Conservation (phyloP, 2,888 invertebrate genomes). For the Drosophila buzzatii region DNA sequence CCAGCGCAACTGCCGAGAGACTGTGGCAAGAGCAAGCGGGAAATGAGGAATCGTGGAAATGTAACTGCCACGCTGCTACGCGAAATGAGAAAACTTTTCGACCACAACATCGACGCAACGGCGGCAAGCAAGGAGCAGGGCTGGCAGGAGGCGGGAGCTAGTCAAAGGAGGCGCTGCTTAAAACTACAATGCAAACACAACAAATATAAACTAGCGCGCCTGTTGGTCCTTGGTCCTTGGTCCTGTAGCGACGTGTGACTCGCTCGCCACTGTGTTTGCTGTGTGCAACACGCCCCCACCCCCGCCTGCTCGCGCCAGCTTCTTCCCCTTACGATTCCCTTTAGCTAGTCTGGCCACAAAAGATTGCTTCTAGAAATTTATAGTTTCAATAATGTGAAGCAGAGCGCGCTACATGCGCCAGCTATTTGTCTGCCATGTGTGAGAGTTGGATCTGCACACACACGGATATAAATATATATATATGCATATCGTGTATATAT, state of each 20-base stretch:
- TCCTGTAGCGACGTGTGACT: slow-evolving; percentile 15
- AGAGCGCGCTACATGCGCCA: slow-evolving; percentile 59
- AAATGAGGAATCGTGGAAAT: slow-evolving; percentile 17
- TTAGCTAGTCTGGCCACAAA: slow-evolving; percentile 75
- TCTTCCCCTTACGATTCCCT: no score
- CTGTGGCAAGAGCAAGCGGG: background rate
- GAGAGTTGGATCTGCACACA: slow-evolving; percentile 16
- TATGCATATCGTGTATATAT: slow-evolving; percentile 6
- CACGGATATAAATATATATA: background rate
- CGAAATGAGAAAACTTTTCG: slow-evolving; percentile 79
- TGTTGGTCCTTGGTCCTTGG: slow-evolving; percentile 27
- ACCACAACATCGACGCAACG: slow-evolving; percentile 73
- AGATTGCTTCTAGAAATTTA: slow-evolving; percentile 77
- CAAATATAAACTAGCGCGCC: slow-evolving; percentile 51
- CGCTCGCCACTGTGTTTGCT: slow-evolving; percentile 5
- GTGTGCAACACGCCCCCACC: background rate
- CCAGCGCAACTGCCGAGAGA: background rate
- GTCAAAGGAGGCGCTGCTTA: slow-evolving; percentile 45
- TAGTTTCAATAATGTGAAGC: slow-evolving; percentile 79
- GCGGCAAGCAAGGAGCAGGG: background rate
- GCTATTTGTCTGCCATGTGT: slow-evolving; percentile 57
- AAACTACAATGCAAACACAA: slow-evolving; percentile 72
- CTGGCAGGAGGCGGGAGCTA: background rate
- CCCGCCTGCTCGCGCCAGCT: background rate
- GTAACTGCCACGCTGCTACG: slow-evolving; percentile 45